Evolutionary conservation across 2,797 vertebrate genomes (phyloP).

Genomic region (Pseudochromis fuscus): DNA sequence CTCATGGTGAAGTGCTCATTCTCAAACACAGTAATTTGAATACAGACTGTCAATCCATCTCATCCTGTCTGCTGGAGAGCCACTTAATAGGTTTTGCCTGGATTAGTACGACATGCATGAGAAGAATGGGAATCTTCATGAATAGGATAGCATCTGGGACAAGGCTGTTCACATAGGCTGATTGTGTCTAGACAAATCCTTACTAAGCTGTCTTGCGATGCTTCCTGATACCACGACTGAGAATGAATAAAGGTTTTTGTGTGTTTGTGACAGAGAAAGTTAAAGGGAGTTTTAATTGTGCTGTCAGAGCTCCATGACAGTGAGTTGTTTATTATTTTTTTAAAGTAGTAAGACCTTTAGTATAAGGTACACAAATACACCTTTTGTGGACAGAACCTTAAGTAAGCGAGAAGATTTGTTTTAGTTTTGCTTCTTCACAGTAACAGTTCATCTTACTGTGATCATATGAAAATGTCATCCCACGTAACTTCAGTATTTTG

Average conservation of each 20-base stretch:
- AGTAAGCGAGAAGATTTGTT: no score
- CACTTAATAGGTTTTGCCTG: slow-evolving; percentile 72
- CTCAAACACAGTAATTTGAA: slow-evolving; percentile 65
- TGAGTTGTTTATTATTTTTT: not conserved
- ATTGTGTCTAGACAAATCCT: slow-evolving; percentile 79
- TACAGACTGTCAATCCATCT: slow-evolving; percentile 54
- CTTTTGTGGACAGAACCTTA: no score
- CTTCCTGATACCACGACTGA: slow-evolving; percentile 37
- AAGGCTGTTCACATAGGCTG: slow-evolving; percentile 60
- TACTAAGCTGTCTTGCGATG: slow-evolving; percentile 57
- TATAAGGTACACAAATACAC: not conserved
- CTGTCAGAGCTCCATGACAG: not conserved
- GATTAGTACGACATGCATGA: slow-evolving; percentile 70
- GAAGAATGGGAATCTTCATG: slow-evolving; percentile 68
- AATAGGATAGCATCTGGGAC: slow-evolving; percentile 66
- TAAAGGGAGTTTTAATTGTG: slow-evolving; percentile 13
- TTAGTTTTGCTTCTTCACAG: no score
- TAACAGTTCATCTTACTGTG: no score
- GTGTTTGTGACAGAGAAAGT: slow-evolving; percentile 37
- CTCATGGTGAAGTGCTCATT: slow-evolving; percentile 21
- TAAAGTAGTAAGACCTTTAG: not conserved
- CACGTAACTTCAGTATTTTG: no score
- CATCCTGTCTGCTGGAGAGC: slow-evolving; percentile 70
- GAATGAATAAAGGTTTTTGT: slow-evolving; percentile 18
- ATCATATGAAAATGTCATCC: no score